Percentiles rank a stretch among this genome's conserved stretches.
phyloP scores from a whole-genome alignment of 2,797 vertebrate species.

The Arrhamphus sclerolepis region DNA sequence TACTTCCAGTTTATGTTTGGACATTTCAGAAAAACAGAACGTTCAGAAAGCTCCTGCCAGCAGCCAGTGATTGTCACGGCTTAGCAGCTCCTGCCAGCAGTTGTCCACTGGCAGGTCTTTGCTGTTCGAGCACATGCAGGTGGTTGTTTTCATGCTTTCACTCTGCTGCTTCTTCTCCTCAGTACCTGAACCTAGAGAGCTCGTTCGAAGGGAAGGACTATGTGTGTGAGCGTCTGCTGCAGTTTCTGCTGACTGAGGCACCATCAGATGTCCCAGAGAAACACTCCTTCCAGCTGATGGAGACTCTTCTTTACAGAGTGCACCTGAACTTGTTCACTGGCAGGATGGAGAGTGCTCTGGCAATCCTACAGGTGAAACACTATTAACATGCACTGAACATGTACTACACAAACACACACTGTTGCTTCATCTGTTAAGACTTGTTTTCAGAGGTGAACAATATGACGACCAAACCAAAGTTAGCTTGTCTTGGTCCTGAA shows the following conservation, averaged over 20 bases:
- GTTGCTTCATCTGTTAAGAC: too few relatives aligned
- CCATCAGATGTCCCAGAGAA: constrained; percentile 68
- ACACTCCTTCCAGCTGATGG: constrained; percentile 90
- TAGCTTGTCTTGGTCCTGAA: too few relatives aligned
- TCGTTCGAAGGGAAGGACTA: constrained; percentile 95
- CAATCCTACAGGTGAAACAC: constrained; percentile 86
- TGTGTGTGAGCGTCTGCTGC: constrained; percentile 88
- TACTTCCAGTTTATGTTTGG: too few relatives aligned
- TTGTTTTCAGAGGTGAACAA: too few relatives aligned
- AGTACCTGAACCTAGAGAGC: constrained; percentile 91
- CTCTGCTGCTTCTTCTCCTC: neutral
- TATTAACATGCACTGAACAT: too few relatives aligned
- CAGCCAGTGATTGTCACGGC: too few relatives aligned
- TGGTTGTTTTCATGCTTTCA: neutral
- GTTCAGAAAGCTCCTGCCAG: too few relatives aligned
- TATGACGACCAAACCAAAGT: too few relatives aligned
- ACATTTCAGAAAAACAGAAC: too few relatives aligned
- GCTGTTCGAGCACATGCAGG: neutral
- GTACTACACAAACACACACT: too few relatives aligned
- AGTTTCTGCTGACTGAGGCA: constrained; percentile 80
- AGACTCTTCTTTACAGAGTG: constrained; percentile 89
- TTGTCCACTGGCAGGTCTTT: too few relatives aligned
- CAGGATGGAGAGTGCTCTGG: constrained; percentile 85
- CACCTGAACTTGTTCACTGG: constrained; percentile 90
- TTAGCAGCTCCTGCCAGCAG: too few relatives aligned